Conservation (phyloP, 2,797 vertebrate species). For the Chloroceryle inda region DNA sequence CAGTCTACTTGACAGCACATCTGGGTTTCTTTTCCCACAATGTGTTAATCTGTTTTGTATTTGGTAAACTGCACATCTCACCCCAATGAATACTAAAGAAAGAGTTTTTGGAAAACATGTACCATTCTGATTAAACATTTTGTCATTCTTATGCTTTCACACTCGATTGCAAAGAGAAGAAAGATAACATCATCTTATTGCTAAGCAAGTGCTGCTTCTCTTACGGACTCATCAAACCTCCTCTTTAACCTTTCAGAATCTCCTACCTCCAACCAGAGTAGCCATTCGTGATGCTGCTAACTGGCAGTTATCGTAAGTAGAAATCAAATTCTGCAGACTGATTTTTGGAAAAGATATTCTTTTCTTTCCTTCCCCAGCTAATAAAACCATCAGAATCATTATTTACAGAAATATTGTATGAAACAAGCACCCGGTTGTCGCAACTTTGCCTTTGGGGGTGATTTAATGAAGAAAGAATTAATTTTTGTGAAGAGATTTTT, state of each 20-base stretch:
- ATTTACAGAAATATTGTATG: background rate
- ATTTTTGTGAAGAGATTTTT: background rate
- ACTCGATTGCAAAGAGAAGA: background rate
- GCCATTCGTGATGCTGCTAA: background rate
- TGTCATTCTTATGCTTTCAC: background rate
- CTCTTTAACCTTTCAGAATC: background rate
- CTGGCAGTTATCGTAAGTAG: background rate
- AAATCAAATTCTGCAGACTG: background rate
- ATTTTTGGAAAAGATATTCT: background rate
- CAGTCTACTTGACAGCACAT: background rate
- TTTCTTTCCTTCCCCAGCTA: background rate
- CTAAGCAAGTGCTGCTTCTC: background rate
- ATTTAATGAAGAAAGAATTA: background rate
- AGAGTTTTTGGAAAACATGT: background rate
- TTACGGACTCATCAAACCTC: background rate
- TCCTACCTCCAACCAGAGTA: background rate
- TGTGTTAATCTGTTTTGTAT: constrained; percentile 4
- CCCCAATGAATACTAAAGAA: constrained; percentile 2
- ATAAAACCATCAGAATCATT: background rate
- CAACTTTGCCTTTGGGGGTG: background rate
- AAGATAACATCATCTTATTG: background rate
- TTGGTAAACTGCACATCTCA: constrained; percentile 2
- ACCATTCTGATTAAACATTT: constrained; percentile 9
- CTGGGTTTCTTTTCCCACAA: background rate
- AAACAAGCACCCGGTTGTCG: background rate